Evolutionary conservation across 2,113 vertebrate species (phyloP).

Genomic region (Lampris megalopsis): DNA sequence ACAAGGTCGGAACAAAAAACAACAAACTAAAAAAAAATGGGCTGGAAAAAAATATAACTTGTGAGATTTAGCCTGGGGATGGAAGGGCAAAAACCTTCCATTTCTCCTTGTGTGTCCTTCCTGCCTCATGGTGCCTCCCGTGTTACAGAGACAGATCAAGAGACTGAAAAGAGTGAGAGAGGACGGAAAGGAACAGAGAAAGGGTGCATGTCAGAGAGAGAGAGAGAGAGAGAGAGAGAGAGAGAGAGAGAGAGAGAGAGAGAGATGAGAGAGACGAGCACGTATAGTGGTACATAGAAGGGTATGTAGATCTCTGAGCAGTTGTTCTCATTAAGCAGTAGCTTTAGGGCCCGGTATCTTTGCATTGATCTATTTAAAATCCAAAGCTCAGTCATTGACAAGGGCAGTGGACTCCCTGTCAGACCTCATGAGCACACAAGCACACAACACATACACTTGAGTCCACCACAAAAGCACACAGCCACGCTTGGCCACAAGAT

Average conservation of each 20-base stretch:
- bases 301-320: conserved; percentile 43
- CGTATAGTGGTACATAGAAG: neutral
- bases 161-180: conserved; percentile 4
- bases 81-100: too few relatives aligned
- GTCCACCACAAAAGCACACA: neutral
- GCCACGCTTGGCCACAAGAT: neutral
- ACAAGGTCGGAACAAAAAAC: too few relatives aligned
- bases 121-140: too few relatives aligned
- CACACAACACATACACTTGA: neutral
- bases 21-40: too few relatives aligned
- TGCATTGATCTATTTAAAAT: conserved; percentile 75
- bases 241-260: conserved; percentile 15
- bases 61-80: too few relatives aligned
- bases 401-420: conserved; percentile 35
- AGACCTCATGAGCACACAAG: conserved; percentile 8
- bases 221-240: conserved; percentile 23
- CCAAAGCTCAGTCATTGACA: conserved; percentile 62
- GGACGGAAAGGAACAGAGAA: neutral
- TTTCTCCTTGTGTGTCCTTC: too few relatives aligned
- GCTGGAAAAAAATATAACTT: too few relatives aligned
- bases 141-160: too few relatives aligned
- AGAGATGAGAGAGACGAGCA: neutral
- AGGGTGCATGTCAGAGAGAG: neutral
- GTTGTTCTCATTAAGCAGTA: conserved; percentile 67
- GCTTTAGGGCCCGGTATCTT: conserved; percentile 62